Base-by-base conservation (phyloP, 2,888 invertebrate species). In the Liodrosophila aerea region DNA sequence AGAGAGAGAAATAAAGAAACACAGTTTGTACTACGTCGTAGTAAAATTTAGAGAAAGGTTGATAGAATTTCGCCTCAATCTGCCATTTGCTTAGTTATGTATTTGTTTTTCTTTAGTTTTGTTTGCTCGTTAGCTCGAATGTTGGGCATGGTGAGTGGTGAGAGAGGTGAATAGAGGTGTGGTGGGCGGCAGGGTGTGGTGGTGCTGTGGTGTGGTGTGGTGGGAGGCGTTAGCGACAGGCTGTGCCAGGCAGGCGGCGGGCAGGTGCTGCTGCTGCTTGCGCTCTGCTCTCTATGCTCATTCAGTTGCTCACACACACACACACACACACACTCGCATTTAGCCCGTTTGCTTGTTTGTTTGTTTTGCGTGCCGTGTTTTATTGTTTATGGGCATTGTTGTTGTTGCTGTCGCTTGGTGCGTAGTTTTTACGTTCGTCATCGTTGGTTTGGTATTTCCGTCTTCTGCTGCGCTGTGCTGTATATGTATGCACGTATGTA, bases 391-490 rank as follows among this genome's bases (percentile, higher is more conserved):
- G 50, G 33, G 22, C 22, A 22, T 22, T 65, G 56, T 59, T 60
- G 61, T 66, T 66, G 72, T 52, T 66, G 52, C 18, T 39, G 18
- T 39, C 16, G 36, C 36, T 73, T 66, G 70, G 77, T 81, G 85
- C 85, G 80, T 80, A 83, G 80, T 81, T 83, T 83, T 83, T 85
- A 85, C 67, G 81, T 83, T 81, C 84, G 85, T 81, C 81, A 81
- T 81, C 85, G 65, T 77, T 82, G 63, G 74, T 75, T 71, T 85
- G 81, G 81, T 80, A 81, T 81, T 81, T 81, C 85, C 81, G 81
- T 85, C 85, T 81, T 85, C 64, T 80, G 84, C 68, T 58, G 39
- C 61, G 39, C 69, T 56, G 69, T 57, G 54, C 18, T 62, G 34
- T 31, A 46, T 33, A 29, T 16, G 39, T 50, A 41, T n/a, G 27